Evolutionary conservation across 1,140 invertebrate species (phyloP).

Genomic region (Brachionus angularis): DNA sequence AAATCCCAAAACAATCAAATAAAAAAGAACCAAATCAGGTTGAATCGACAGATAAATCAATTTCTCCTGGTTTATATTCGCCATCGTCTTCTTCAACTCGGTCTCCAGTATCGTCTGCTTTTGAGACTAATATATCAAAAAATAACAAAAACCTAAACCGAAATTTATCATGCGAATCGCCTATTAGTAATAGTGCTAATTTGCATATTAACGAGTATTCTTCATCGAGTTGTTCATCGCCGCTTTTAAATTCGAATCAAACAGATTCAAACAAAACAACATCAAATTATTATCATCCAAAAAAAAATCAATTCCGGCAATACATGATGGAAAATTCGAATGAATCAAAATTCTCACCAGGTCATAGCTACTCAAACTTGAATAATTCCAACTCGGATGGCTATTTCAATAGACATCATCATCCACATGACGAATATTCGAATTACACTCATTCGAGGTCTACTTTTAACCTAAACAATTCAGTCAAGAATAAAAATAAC

Average conservation of each 20-base stretch:
- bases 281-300: constrained; percentile 39
- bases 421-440: too few species aligned
- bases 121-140: not conserved
- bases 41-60: not conserved
- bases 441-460: too few species aligned
- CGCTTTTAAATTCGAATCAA: not conserved
- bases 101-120: not conserved
- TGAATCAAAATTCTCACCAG: too few species aligned
- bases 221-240: not conserved
- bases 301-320: constrained; percentile 23
- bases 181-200: too few species aligned
- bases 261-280: constrained; percentile 4
- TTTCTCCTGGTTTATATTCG: not conserved
- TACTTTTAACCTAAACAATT: too few species aligned
- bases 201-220: not conserved
- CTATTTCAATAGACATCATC: too few species aligned
- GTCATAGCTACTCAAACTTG: too few species aligned
- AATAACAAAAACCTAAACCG: not conserved
- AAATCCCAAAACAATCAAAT: constrained; percentile 25
- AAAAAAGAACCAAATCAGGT: not conserved
- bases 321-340: constrained; percentile 39
- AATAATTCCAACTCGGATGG: too few species aligned
- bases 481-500: too few species aligned
- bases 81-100: not conserved
- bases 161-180: constrained; percentile 29